Base-by-base conservation (phyloP, 2,888 invertebrate genomes). In the Sphaeridia pumilis region DNA sequence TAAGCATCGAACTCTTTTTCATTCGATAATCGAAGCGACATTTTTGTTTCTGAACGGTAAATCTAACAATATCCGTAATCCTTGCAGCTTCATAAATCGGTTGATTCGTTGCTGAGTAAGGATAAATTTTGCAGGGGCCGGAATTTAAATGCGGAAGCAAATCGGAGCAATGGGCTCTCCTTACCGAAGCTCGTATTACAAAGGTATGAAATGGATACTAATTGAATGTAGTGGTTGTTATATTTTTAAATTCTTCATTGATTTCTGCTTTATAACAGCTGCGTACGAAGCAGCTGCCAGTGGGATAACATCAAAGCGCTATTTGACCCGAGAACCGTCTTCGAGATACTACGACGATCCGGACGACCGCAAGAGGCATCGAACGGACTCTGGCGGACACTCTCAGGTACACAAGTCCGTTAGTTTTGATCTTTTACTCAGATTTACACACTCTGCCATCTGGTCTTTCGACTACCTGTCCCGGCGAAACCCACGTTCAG, bases 291-390 rank as follows among this genome's bases (percentile, higher is more conserved):
- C 31, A 7, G 31, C 31, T 5, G 27, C 46, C 17, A 41, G 24
- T 28, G 24, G 17, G 3, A n/a, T n/a, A n/a, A 28, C 49, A 7
- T 25, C 27, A 14, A 49, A 49, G 38, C 41, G 49, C 26, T 49
- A 42, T 28, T 28, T 27, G 17, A 25, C 28, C 21, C 10, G 27
- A n/a, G 28, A 2, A 17, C 2, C 31, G 2, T 14, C n/a, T n/a
- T 49, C 41, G 17, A 41, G 28, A 26, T 48, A 48, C 25, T 49
- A 49, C 22, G 49, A 49, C 28, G 42, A 42, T n/a, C 3, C 31
- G 1, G 46, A 49, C 22, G 49, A 49, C n/a, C 21, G 49, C 26
- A 49, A 49, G 28, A 41, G 49, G 22, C 49, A 49, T 42, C 49
- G 49, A 12, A 31, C 42, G 22, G 49, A 49, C 27, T 31, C 31